Conservation (phyloP, 64 coral and sea anemone genomes). For the Montipora foliosa region DNA sequence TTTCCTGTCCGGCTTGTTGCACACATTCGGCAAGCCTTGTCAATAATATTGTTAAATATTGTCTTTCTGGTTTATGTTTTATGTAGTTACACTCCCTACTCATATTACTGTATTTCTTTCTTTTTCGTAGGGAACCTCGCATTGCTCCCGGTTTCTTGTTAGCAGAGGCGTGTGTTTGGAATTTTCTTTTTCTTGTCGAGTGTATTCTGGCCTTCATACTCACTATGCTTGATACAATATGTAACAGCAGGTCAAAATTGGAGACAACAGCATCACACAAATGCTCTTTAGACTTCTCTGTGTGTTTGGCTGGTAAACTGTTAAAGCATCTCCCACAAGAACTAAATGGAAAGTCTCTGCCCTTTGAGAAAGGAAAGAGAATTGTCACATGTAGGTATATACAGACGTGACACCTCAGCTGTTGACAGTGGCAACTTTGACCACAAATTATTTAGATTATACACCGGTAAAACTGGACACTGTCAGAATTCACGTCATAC, state of each 20-base stretch:
- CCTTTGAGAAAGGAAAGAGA: slow-evolving; percentile 8
- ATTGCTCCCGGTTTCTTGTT: no score
- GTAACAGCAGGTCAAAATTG: slow-evolving; percentile 77
- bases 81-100: no score
- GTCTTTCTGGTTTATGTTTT: no score
- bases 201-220: slow-evolving; percentile 16
- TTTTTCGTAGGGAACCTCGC: no score
- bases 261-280: slow-evolving; percentile 74
- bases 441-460: not conserved
- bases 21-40: no score
- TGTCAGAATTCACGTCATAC: not conserved
- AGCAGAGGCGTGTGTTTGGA: no score
- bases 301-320: slow-evolving; percentile 81
- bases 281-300: slow-evolving; percentile 13
- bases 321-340: slow-evolving; percentile 87
- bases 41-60: no score
- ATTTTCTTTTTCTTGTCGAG: no score
- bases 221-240: slow-evolving; percentile 77
- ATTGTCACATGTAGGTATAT: not conserved
- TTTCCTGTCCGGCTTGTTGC: no score
- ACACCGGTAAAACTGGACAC: not conserved
- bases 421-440: not conserved
- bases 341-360: slow-evolving; percentile 95
- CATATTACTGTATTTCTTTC: no score
- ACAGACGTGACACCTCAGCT: not conserved